phyloP scores from a whole-genome alignment of 2,888 invertebrate genomes.

The Macrophya annulata region DNA sequence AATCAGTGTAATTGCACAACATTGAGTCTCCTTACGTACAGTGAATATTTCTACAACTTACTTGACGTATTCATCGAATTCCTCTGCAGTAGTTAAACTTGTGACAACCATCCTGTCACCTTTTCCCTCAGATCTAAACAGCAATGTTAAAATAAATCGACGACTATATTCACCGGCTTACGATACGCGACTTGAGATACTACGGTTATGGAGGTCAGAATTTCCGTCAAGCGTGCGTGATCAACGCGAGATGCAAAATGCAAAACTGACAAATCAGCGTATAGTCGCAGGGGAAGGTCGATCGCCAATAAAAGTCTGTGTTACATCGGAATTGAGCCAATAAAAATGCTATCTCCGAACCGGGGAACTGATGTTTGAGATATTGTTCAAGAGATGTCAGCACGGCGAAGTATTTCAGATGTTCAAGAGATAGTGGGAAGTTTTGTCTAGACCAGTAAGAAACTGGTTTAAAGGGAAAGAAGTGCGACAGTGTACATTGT shows the following conservation, averaged over 20 bases:
- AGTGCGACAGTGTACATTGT: slow-evolving; percentile 46
- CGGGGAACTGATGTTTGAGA: neutral
- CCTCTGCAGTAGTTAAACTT: slow-evolving; percentile 80
- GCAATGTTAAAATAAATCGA: neutral
- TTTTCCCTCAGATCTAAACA: slow-evolving; percentile 41
- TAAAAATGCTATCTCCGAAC: neutral
- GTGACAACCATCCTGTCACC: slow-evolving; percentile 81
- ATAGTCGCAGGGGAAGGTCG: neutral
- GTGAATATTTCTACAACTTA: slow-evolving; percentile 66
- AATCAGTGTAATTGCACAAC: slow-evolving; percentile 25
- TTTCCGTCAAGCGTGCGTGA: neutral
- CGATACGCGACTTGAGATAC: slow-evolving; percentile 66
- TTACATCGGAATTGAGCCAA: slow-evolving; percentile 11
- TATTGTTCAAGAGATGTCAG: neutral
- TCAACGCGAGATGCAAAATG: slow-evolving; percentile 27
- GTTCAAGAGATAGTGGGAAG: neutral
- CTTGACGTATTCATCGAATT: slow-evolving; percentile 81
- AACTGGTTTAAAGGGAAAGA: neutral
- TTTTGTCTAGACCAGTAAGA: neutral
- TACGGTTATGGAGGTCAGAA: slow-evolving; percentile 62
- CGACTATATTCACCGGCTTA: slow-evolving; percentile 35
- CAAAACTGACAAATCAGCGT: neutral
- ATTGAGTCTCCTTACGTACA: neutral
- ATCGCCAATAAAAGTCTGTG: neutral
- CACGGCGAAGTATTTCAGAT: neutral